phyloP scores from a whole-genome alignment of 1,140 invertebrate genomes.

The Hetaerina americana region DNA sequence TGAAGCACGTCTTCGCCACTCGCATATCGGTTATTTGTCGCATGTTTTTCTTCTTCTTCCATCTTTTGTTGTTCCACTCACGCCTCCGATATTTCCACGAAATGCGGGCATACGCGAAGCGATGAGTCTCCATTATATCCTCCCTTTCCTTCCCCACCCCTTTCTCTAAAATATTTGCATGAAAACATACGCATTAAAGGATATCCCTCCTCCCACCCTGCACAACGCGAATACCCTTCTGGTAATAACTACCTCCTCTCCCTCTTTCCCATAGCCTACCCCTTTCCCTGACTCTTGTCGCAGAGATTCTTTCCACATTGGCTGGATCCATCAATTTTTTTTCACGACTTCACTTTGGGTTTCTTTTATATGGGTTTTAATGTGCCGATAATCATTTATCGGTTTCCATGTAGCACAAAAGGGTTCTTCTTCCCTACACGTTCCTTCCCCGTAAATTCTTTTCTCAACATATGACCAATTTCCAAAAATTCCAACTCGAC shows the following conservation, averaged over 20 bases:
- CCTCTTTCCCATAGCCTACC: background rate
- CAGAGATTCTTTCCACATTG: background rate
- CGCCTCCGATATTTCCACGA: no score
- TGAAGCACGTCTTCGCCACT: background rate
- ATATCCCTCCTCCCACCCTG: background rate
- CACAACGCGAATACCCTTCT: background rate
- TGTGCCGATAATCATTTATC: background rate
- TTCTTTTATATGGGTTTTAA: background rate
- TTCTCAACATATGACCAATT: no score
- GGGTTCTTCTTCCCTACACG: background rate
- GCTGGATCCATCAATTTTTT: background rate
- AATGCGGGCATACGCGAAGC: no score
- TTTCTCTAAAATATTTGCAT: no score
- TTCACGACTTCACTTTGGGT: background rate
- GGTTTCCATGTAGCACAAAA: background rate
- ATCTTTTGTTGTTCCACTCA: no score
- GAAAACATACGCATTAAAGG: no score
- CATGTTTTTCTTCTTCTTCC: no score
- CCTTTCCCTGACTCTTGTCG: background rate
- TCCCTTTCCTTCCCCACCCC: no score
- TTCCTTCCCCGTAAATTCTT: background rate
- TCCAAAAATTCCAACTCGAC: no score
- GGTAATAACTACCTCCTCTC: background rate
- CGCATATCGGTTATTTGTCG: background rate
- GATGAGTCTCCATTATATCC: no score